phyloP scores from a whole-genome alignment of 2,888 invertebrate genomes.

The Hypolimnas misippus region DNA sequence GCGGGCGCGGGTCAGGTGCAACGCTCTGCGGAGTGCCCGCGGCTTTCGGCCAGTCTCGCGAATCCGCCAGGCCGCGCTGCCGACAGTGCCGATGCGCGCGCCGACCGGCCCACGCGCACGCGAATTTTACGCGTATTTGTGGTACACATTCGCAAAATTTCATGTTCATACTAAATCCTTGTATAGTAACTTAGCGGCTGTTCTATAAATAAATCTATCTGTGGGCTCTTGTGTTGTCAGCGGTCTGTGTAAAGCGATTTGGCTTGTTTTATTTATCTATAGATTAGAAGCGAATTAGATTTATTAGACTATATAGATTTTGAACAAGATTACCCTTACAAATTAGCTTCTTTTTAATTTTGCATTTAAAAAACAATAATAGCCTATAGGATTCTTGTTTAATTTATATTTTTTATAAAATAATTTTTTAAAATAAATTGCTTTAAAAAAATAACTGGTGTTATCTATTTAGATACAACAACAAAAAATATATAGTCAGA shows the following conservation, averaged over 20 bases:
- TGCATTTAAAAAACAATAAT: too few species aligned
- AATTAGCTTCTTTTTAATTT: too few species aligned
- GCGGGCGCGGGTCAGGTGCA: conserved; percentile 72
- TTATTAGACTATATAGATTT: too few species aligned
- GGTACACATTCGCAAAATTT: conserved; percentile 54
- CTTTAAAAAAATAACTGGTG: too few species aligned
- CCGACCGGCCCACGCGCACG: conserved; percentile 75
- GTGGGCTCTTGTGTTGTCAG: conserved; percentile 44
- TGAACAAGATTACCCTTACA: too few species aligned
- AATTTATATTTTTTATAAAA: neutral
- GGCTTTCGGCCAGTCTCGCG: conserved; percentile 43
- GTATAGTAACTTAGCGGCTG: conserved; percentile 54
- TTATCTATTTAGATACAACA: too few species aligned
- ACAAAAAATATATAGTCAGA: too few species aligned
- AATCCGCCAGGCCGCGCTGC: conserved; percentile 41
- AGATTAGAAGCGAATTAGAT: conserved; percentile 1
- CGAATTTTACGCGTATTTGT: conserved; percentile 63
- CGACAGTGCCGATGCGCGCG: conserved; percentile 76
- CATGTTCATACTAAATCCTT: conserved; percentile 60
- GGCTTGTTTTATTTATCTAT: conserved; percentile 12
- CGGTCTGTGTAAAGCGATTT: conserved; percentile 14
- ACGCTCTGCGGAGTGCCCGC: conserved; percentile 57
- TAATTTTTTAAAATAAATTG: too few species aligned
- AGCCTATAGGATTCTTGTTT: too few species aligned
- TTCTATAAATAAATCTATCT: conserved; percentile 62